These are phyloP conservation scores for Drosophila setifemur DNA, from an alignment of 1,140 invertebrate species.

Conservation along the genomic window DNA sequence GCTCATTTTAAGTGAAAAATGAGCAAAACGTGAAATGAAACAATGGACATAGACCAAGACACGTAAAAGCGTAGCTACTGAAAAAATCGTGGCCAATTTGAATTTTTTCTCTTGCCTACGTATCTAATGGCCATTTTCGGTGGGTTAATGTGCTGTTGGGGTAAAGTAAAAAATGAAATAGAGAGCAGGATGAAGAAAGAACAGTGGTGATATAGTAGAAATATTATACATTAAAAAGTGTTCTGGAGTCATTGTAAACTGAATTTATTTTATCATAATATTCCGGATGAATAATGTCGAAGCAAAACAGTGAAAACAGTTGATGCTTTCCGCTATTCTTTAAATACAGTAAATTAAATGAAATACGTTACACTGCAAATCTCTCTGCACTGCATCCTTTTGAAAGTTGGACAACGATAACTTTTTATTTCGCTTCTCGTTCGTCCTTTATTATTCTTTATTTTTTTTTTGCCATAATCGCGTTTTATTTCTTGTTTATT, in stretches of 20 bases:
- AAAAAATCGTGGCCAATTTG: slow-evolving; percentile 82
- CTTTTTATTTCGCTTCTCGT: slow-evolving; percentile 45
- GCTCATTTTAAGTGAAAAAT: slow-evolving; percentile 81
- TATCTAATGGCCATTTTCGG: slow-evolving; percentile 72
- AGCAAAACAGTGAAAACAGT: slow-evolving; percentile 49
- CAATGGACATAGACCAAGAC: slow-evolving; percentile 53
- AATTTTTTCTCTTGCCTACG: slow-evolving; percentile 71
- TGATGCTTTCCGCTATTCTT: no score
- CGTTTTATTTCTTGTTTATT: slow-evolving; percentile 50
- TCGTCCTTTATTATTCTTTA: slow-evolving; percentile 1
- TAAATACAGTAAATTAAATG: slow-evolving; percentile 13
- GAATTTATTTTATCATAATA: slow-evolving; percentile 36
- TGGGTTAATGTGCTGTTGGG: slow-evolving; percentile 79
- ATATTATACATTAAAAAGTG: slow-evolving; percentile 29
- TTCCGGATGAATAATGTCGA: slow-evolving; percentile 79
- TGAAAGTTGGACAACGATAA: slow-evolving; percentile 41
- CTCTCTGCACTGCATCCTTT: slow-evolving; percentile 20
- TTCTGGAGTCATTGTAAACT: slow-evolving; percentile 28
- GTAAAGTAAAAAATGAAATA: slow-evolving; percentile 60
- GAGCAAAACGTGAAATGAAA: slow-evolving; percentile 79
- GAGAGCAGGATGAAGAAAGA: neutral
- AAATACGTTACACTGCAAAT: neutral
- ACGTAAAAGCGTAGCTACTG: slow-evolving; percentile 26
- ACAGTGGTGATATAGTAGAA: slow-evolving; percentile 21
- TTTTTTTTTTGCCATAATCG: slow-evolving; percentile 49